Base-by-base conservation (phyloP, 2,113 vertebrate genomes). In the Dryoscopus gambensis region DNA sequence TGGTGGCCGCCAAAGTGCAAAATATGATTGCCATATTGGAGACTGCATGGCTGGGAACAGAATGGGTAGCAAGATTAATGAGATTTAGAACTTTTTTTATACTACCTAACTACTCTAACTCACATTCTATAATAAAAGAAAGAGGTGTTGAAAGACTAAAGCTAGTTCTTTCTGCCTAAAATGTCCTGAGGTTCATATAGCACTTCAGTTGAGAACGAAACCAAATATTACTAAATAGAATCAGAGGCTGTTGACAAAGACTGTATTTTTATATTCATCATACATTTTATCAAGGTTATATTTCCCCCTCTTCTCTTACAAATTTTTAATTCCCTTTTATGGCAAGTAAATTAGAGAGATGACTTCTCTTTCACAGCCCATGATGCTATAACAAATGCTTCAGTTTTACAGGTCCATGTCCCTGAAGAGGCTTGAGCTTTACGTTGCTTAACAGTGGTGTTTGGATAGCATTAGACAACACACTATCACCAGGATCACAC, bases 111-210 rank as follows among this genome's bases (percentile, higher is more conserved):
- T 57, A 44, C 64, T 59, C 70, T 71, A 84, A 84, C 52, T 89
- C 68, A 52, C 74, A 84, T 97, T 96, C 70, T 76, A 23, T 59
- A 93, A 75, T 90, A 84, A 79, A 92, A 74, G 68, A 88, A 95
- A 91, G 62, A 77, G 33, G 88, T 93, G 93, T 79, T 90, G 92
- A 97, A 97, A 96, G 81, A 94, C 74, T 35, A 84, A 84, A 87
- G 84, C 37, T 93, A 46, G 31, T 64, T 90, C 25, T 71, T 80
- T 90, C 42, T 92, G 81, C 27, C 35, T 82, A 17, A 39, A 68
- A 42, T 81, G 49, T 96, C 82, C 65, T 65, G 25, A 91, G 52
- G 8, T 85, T 93, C 71, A 23, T 78, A 35, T 15, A 44, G n/a
- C 11, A 65, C 57, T 88, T 83, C 30, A 52, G 24, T 3, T 81